Percentiles rank a stretch among this genome's conserved stretches.
Conservation (phyloP, 2,888 invertebrate genomes). For the Napeogenes sylphis region DNA sequence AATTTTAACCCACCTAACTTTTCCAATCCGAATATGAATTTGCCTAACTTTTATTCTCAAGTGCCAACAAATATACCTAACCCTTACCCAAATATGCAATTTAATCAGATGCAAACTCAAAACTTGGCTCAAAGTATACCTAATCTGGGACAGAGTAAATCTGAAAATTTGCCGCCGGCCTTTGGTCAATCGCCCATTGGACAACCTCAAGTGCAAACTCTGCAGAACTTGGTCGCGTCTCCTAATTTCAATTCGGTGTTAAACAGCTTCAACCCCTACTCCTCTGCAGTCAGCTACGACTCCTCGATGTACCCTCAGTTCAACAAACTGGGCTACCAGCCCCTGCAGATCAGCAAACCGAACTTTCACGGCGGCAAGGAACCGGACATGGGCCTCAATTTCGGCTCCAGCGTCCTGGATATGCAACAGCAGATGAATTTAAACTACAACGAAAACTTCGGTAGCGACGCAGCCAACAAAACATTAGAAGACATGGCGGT, state of each 20-base stretch:
- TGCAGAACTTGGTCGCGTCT: constrained; percentile 56
- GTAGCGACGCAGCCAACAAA: constrained; percentile 40
- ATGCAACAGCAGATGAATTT: constrained; percentile 50
- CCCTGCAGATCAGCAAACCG: constrained; percentile 51
- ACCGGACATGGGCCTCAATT: constrained; percentile 45
- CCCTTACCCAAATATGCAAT: constrained; percentile 50
- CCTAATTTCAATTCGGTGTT: constrained; percentile 59
- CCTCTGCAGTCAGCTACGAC: constrained; percentile 55
- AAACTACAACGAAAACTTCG: constrained; percentile 45
- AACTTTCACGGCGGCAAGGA: constrained; percentile 48
- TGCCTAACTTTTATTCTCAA: constrained; percentile 54
- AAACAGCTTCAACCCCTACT: constrained; percentile 53
- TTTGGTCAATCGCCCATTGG: constrained; percentile 54
- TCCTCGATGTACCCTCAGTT: constrained; percentile 69
- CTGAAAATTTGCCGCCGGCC: constrained; percentile 40
- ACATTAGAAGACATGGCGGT: constrained; percentile 51
- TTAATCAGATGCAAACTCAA: constrained; percentile 35
- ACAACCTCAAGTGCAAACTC: constrained; percentile 53
- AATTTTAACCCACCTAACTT: constrained; percentile 42
- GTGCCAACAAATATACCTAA: constrained; percentile 42
- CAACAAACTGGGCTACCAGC: constrained; percentile 52
- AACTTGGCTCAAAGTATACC: constrained; percentile 22
- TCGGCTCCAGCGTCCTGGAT: constrained; percentile 45
- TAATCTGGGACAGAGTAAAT: constrained; percentile 35
- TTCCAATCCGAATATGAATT: constrained; percentile 36